Base-by-base conservation (phyloP, 2,888 invertebrate species). In the Scaptomyza caliginosa region DNA sequence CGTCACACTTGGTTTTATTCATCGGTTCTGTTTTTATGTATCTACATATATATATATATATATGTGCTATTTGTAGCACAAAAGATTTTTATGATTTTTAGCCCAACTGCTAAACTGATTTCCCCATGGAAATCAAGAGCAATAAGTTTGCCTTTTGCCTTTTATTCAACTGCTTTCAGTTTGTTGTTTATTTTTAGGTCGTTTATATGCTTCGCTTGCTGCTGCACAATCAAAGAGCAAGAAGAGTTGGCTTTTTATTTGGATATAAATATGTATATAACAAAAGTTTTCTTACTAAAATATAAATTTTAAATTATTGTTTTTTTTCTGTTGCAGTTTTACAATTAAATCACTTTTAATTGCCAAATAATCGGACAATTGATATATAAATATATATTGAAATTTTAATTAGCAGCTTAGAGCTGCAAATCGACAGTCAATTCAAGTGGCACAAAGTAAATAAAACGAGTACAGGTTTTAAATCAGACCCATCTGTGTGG, bases 61-160 rank as follows among this genome's bases (percentile, higher is more conserved):
- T n/a, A n/a, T n/a, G n/a, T n/a, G n/a, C n/a, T n/a, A 30, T 88
- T 86, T 79, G 88, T 72, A 77, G 84, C 77, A 68, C 63, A 65
- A 64, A 16, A 88, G 84, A 88, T 87, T 90, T 90, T 90, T 90
- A 89, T 90, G 90, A 90, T 90, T 89, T 66, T 77, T 74, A 70
- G 70, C 88, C 66, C 52, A 64, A 67, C 84, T 81, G 88, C 87
- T 90, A 90, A 90, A 90, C 88, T 90, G 90, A 90, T 90, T 90
- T 90, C 90, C 90, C 88, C 81, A 70, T 88, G 90, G 90, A 90
- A 87, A 87, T 87, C 87, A 87, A 8, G 68, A 75, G 50, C 58
- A 67, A 64, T 68, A 77, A 77, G 71, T 76, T 79, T 73, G 57
- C 52, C 51, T 58, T 65, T 46, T 28, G 8, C 28, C 45, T 62